Evolutionary conservation across 2,888 invertebrate genomes (phyloP).

Genomic region (Strigamia transsilvanica): DNA sequence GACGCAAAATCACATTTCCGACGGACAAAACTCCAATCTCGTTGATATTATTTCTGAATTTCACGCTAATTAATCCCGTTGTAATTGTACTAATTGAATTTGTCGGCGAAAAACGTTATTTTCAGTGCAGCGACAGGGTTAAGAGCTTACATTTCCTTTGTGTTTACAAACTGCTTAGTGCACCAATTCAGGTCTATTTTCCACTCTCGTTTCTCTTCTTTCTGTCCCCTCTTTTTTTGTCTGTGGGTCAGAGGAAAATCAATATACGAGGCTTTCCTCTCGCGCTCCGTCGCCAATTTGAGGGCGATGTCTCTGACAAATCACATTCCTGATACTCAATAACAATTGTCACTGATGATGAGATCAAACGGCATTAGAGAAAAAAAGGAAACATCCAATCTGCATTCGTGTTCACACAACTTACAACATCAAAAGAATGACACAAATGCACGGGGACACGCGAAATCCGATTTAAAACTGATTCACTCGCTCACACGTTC

Average conservation of each 20-base stretch:
- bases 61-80: no score
- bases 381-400: background rate
- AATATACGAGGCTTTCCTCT: slow-evolving; percentile 27
- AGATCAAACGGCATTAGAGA: slow-evolving; percentile 16
- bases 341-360: slow-evolving; percentile 50
- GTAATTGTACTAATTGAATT: no score
- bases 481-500: background rate
- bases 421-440: background rate
- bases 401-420: background rate
- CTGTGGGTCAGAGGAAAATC: slow-evolving; percentile 49
- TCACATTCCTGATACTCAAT: slow-evolving; percentile 51
- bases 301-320: slow-evolving; percentile 50
- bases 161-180: background rate
- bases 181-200: slow-evolving; percentile 13
- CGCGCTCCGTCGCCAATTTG: slow-evolving; percentile 37
- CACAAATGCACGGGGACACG: slow-evolving; percentile 19
- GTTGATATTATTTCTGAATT: no score
- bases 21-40: background rate
- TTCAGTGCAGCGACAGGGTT: background rate
- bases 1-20: background rate
- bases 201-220: slow-evolving; percentile 15
- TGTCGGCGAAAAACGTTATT: no score
- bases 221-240: background rate
- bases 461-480: slow-evolving; percentile 18
- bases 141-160: background rate